Evolutionary conservation across 2,888 invertebrate species (phyloP).

Genomic region (Cetonia aurata): DNA sequence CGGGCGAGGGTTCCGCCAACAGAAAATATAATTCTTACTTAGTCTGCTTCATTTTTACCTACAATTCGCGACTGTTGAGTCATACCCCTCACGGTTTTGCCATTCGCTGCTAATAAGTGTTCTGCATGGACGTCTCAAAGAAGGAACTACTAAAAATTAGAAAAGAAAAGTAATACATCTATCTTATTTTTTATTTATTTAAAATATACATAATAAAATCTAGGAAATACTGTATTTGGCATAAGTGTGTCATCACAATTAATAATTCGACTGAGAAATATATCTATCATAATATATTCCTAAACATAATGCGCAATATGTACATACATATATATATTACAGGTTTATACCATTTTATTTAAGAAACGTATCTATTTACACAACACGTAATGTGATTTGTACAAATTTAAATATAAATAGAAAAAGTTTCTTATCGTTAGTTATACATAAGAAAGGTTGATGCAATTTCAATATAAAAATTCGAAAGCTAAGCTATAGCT

Average conservation of each 20-base stretch:
- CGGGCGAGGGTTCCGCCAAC: too few species aligned
- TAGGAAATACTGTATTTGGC: conserved; percentile 65
- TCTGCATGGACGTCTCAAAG: too few species aligned
- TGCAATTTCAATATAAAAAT: conserved; percentile 24
- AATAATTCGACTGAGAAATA: conserved; percentile 66
- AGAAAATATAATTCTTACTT: too few species aligned
- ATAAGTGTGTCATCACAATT: conserved; percentile 67
- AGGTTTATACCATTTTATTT: conserved; percentile 18
- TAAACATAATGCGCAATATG: conserved; percentile 43
- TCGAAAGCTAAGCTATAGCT: not conserved
- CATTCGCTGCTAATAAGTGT: too few species aligned
- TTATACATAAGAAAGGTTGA: conserved; percentile 13
- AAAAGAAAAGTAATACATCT: conserved; percentile 2
- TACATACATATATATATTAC: conserved; percentile 42
- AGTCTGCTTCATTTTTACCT: too few species aligned
- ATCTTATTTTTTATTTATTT: conserved; percentile 62
- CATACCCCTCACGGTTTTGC: too few species aligned
- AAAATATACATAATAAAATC: conserved; percentile 69
- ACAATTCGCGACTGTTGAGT: too few species aligned
- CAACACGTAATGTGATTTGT: conserved; percentile 41
- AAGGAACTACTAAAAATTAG: not conserved
- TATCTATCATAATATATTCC: conserved; percentile 55
- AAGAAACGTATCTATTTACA: conserved; percentile 44
- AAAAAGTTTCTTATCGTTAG: conserved; percentile 6
- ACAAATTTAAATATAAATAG: conserved; percentile 31